Base-by-base conservation (phyloP, 2,113 vertebrate genomes). In the Galeopterus variegatus region DNA sequence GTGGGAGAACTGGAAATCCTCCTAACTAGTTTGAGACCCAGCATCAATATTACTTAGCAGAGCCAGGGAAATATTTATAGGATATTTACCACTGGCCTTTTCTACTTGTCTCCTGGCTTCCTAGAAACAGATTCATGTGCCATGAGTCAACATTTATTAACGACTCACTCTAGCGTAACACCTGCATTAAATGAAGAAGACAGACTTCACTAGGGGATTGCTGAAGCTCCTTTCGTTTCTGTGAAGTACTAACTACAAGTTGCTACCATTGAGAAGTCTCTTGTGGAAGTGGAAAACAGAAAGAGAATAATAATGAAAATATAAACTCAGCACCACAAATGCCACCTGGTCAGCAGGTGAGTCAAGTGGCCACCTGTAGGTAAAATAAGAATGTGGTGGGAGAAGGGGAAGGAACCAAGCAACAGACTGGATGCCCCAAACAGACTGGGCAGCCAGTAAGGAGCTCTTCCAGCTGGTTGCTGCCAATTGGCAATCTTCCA, bases 371-470 rank as follows among this genome's bases (percentile, higher is more conserved):
- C 24, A 14, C 17, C n/a, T 26, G 4, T 1, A 14, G 23, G 11
- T 64, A 4, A 50, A 18, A 69, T 3, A 28, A 56, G 17, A 24
- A 3, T 15, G 8, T n/a, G 76, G 36, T 24, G 50, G n/a, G 45
- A 81, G 77, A 36, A 26, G 24, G 28, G 24, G 9, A 15, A 28
- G 28, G 14, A 52, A 1, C 8, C 21, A 4, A 18, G 8, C 24
- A n/a, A 45, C 12, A 36, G 60, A 36, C 0, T 1, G 1, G 36
- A 70, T 6, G 15, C 33, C 26, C 67, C 75, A 33, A 4, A 31
- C 0, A 6, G 33, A 65, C 33, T n/a, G 8, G 24, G 65, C 50
- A 4, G 41, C 17, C 60, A 8, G 19, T 1, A 1, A 0, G 0
- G 0, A 54, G 33, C 4, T 64, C n/a, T 28, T 84, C 24, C 1